Base-by-base conservation (phyloP, 2,888 invertebrate species). In the Conchocele bisecta region DNA sequence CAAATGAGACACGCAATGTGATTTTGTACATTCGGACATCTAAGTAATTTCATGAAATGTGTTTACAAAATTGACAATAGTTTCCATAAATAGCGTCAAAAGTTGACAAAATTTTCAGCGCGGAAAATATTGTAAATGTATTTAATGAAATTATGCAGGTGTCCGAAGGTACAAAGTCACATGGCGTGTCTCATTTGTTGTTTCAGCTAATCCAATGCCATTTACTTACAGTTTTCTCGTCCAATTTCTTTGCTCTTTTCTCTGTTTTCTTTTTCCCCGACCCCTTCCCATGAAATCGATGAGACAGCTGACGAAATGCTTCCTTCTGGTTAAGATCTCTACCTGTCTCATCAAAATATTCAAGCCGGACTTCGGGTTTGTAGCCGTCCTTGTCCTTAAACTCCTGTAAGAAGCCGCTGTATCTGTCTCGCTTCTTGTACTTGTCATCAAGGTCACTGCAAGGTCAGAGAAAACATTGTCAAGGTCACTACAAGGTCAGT, bases 261-360 rank as follows among this genome's bases (percentile, higher is more conserved):
- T 99, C 99, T 85, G 94, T 93, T 92, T 99, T 99, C 93, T 98
- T 98, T 92, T 99, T 99, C 60, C 99, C 99, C 22, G 99, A 98
- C 1, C 98, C 98, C 93, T 99, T 99, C 58, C 99, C 99, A 92
- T 99, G 99, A 93, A 99, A 99, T 92, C 98, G 98, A 92, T 98
- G 99, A 26, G 97, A 98, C 60, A 99, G 93, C 93, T 97, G 97
- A 41, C 93, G 86, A 92, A 98, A 99, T 51, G 99, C 99, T 93
- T 99, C 99, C 92, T 99, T 99, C 64, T 96, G 95, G 86, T 95
- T 96, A 70, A 99, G 93, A 83, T 96, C 94, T 63, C 97, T 95
- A 0, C 99, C 99, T 88, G 96, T 96, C 89, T 98, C 98, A 92
- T 99, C 99, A 79, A 97, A 97, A 91, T 99, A 99, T 90, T 98